Evolutionary conservation across 1,140 invertebrate genomes (phyloP).

Genomic region (Hyposmocoma kahamanoa): DNA sequence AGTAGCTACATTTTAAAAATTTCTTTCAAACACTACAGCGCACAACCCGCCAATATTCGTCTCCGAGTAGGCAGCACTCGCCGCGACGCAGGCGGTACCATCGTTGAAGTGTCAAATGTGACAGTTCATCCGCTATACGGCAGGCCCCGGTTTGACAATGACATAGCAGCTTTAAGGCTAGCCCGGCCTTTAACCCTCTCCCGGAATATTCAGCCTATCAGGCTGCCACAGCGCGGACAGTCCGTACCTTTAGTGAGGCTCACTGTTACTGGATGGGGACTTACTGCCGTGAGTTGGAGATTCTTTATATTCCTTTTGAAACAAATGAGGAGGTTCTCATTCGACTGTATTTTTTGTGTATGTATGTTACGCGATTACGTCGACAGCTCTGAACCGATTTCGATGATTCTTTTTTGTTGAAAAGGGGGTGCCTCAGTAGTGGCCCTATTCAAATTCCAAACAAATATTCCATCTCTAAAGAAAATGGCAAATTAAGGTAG

Average conservation of each 20-base stretch:
- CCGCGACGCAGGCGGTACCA: slow-evolving; percentile 52
- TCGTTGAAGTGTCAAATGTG: slow-evolving; percentile 42
- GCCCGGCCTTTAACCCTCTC: slow-evolving; percentile 40
- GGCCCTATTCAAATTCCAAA: too few relatives aligned
- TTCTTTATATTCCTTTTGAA: too few relatives aligned
- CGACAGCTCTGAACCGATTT: too few relatives aligned
- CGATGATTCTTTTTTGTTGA: too few relatives aligned
- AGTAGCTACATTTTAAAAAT: neutral
- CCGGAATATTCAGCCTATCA: slow-evolving; percentile 36
- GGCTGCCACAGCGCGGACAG: slow-evolving; percentile 39
- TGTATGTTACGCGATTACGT: too few relatives aligned
- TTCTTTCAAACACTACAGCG: slow-evolving; percentile 22
- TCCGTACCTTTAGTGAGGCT: slow-evolving; percentile 48
- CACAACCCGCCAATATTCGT: slow-evolving; percentile 30
- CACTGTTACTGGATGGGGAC: slow-evolving; percentile 61
- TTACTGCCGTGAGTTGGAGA: slow-evolving; percentile 62
- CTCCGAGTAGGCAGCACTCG: slow-evolving; percentile 59
- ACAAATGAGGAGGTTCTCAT: too few relatives aligned
- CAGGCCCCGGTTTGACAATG: slow-evolving; percentile 55
- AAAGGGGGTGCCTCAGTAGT: too few relatives aligned
- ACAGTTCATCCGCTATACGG: slow-evolving; percentile 56
- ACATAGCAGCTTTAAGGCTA: slow-evolving; percentile 53
- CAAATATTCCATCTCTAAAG: too few relatives aligned
- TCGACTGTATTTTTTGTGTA: too few relatives aligned
- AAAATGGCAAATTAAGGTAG: too few relatives aligned